These are phyloP conservation scores for Apteryx owenii DNA, from an alignment of 2,113 vertebrate species.

Conservation along the genomic window DNA sequence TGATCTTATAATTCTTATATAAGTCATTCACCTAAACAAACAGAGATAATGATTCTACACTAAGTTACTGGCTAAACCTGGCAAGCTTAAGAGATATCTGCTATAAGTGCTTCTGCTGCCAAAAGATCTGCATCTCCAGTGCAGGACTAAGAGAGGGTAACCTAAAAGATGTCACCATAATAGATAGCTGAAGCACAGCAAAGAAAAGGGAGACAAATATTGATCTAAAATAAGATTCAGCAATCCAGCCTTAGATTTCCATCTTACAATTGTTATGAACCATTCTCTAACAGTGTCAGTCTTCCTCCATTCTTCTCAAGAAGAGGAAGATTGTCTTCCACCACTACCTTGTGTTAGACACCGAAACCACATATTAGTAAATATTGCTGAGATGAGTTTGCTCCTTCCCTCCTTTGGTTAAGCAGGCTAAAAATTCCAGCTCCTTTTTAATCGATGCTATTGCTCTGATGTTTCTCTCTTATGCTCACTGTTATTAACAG, in stretches of 20 bases:
- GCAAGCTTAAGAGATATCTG: neutral
- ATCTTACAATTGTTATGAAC: neutral
- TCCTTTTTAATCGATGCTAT: neutral
- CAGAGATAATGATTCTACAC: neutral
- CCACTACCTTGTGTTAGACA: fast-evolving
- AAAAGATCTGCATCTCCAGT: neutral
- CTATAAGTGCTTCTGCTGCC: neutral
- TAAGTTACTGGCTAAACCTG: neutral
- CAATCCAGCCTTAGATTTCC: neutral
- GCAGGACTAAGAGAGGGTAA: neutral
- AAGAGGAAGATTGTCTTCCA: neutral
- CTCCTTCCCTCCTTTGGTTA: neutral
- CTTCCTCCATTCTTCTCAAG: neutral
- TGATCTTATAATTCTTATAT: neutral
- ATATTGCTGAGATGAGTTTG: neutral
- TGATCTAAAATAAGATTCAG: neutral
- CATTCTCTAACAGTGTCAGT: neutral
- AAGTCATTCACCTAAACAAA: neutral
- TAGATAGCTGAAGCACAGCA: neutral
- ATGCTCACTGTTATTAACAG: neutral
- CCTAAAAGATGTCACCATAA: neutral
- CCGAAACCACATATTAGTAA: fast-evolving
- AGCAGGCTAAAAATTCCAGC: neutral
- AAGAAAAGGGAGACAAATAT: neutral
- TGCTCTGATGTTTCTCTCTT: neutral